Conservation (phyloP, 2,113 vertebrate genomes). For the Hirundichthys speculiger region DNA sequence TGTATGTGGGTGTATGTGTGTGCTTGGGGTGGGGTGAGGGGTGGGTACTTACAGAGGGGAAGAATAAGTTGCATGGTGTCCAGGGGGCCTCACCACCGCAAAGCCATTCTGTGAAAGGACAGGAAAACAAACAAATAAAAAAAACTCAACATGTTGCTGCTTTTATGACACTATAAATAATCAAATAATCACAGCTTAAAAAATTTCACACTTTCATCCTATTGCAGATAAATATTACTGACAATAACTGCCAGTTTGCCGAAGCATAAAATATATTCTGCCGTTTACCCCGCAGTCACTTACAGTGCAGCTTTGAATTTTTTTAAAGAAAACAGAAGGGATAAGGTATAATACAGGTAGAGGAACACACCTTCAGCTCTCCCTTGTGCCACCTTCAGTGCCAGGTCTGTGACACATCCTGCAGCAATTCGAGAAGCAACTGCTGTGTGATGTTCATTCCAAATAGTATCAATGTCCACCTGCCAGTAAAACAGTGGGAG, state of each 20-base stretch:
- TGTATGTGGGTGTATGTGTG: conserved; percentile 10
- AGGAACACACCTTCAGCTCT: conserved; percentile 87
- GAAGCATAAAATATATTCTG: no score
- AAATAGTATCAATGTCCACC: conserved; percentile 95
- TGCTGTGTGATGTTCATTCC: conserved; percentile 94
- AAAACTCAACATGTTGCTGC: conserved; percentile 22
- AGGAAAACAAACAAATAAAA: conserved; percentile 10
- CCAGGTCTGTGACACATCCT: conserved; percentile 89
- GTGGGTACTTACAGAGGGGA: conserved; percentile 87
- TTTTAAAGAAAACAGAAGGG: neutral
- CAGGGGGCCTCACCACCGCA: conserved; percentile 91
- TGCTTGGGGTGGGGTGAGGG: neutral
- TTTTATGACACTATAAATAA: neutral
- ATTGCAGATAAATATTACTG: neutral
- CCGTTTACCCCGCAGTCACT: no score
- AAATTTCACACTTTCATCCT: no score
- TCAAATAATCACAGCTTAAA: no score
- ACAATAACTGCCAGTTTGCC: conserved; percentile 2
- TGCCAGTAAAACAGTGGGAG: conserved; percentile 59
- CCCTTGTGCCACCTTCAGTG: conserved; percentile 90
- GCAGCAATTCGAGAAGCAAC: conserved; percentile 89
- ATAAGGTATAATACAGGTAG: conserved; percentile 1
- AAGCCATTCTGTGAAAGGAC: conserved; percentile 88
- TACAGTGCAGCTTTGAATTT: conserved; percentile 9
- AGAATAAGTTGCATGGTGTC: conserved; percentile 89